These are phyloP conservation scores for Vidua macroura DNA, from an alignment of 2,113 vertebrate genomes.

Conservation along the genomic window DNA sequence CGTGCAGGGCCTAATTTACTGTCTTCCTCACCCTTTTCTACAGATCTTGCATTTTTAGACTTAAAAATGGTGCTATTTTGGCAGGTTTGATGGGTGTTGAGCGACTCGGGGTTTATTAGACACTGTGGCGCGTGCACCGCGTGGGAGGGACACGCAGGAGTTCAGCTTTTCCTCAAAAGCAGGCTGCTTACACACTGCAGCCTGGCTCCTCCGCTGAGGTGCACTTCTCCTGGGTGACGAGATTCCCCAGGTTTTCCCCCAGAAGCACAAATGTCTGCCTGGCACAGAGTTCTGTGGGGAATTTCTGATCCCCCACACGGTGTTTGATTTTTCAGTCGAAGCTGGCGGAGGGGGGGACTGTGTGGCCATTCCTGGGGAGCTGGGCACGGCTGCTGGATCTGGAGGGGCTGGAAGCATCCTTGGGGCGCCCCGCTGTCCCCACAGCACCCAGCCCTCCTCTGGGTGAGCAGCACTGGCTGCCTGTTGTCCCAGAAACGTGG, in stretches of 20 bases:
- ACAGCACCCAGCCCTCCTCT: not conserved
- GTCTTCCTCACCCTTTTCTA: slow-evolving; percentile 12
- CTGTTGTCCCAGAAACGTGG: not conserved
- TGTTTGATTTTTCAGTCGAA: not conserved
- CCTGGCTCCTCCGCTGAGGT: accelerated
- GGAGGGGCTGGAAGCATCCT: not conserved
- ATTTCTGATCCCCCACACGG: not conserved
- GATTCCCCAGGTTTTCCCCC: not conserved
- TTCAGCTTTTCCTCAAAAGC: not conserved
- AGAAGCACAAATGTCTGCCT: not conserved
- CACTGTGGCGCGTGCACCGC: accelerated
- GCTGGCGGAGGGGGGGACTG: not conserved
- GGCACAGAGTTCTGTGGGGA: not conserved
- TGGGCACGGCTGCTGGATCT: accelerated
- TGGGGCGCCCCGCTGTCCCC: not conserved
- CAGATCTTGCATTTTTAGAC: not conserved
- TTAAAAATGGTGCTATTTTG: not conserved
- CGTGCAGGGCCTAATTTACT: slow-evolving; percentile 49
- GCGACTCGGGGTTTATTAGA: not conserved
- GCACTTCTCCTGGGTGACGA: not conserved
- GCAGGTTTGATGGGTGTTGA: not conserved
- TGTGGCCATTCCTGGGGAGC: accelerated
- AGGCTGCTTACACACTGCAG: accelerated
- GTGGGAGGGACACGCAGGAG: not conserved
- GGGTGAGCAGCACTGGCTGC: not conserved